phyloP scores from a whole-genome alignment of 2,888 invertebrate species.

The Leptinotarsa peninsularis region DNA sequence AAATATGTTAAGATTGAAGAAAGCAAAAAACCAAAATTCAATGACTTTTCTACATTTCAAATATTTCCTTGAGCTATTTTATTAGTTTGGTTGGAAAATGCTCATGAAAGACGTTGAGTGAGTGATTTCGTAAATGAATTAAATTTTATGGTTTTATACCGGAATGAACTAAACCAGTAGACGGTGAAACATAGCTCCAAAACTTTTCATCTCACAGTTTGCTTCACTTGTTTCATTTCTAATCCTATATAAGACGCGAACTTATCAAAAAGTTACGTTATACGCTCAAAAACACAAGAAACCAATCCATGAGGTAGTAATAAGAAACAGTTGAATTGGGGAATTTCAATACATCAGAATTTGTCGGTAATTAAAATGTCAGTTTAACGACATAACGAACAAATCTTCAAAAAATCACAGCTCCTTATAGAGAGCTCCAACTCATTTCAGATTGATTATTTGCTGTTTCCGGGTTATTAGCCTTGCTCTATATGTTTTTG shows the following conservation, averaged over 20 bases:
- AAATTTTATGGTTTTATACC: not conserved
- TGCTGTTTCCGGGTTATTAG: too few species aligned
- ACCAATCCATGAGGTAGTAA: not conserved
- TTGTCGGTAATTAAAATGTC: too few species aligned
- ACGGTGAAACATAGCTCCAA: not conserved
- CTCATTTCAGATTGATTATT: too few species aligned
- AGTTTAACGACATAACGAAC: too few species aligned
- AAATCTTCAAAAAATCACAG: too few species aligned
- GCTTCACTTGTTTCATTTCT: not conserved
- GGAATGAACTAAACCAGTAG: not conserved
- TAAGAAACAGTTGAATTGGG: not conserved
- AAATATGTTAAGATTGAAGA: not conserved
- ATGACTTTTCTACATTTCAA: not conserved
- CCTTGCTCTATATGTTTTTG: too few species aligned
- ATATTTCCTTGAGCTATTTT: not conserved
- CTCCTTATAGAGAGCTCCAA: too few species aligned
- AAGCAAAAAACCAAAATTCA: not conserved
- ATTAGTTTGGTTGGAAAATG: not conserved
- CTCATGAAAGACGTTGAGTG: not conserved
- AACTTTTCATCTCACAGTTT: not conserved
- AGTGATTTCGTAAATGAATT: not conserved
- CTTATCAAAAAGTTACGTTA: not conserved
- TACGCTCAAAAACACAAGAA: conserved; percentile 5
- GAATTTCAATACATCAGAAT: too few species aligned
- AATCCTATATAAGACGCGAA: too few species aligned